Percentiles rank a stretch among this genome's conserved stretches.
Conservation (phyloP, 2,888 invertebrate genomes). For the Cantharis rustica region DNA sequence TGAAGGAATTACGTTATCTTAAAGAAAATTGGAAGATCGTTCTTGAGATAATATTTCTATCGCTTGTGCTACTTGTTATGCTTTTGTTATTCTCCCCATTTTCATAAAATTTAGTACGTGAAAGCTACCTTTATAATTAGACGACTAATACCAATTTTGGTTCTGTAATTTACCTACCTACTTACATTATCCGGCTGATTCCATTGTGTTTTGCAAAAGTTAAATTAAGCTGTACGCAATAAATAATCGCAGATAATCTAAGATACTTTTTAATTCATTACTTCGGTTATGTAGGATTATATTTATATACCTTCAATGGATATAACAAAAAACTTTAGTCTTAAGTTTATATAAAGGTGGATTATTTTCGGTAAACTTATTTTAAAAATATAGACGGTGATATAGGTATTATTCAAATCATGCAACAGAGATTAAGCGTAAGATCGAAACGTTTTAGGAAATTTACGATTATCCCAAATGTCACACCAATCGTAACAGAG, state of each 20-base stretch:
- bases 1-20: not conserved
- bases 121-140: constrained; percentile 1
- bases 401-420: constrained; percentile 22
- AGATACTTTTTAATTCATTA: not conserved
- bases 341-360: not conserved
- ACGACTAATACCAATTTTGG: not conserved
- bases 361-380: not conserved
- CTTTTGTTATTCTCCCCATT: not conserved
- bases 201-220: not conserved
- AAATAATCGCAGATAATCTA: not conserved
- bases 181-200: not conserved
- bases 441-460: constrained; percentile 12
- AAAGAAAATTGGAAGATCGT: not conserved
- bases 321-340: not conserved
- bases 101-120: constrained; percentile 1
- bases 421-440: constrained; percentile 14
- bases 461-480: constrained; percentile 28
- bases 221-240: not conserved
- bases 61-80: not conserved
- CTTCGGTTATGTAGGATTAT: not conserved
- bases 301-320: not conserved
- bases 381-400: not conserved
- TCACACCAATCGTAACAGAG: constrained; percentile 12
- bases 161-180: not conserved
- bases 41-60: not conserved